A percentile compares a stretch with the other conserved stretches of the same genome.
Conservation (phyloP, 2,888 invertebrate species). For the Himalopsyche japonica region DNA sequence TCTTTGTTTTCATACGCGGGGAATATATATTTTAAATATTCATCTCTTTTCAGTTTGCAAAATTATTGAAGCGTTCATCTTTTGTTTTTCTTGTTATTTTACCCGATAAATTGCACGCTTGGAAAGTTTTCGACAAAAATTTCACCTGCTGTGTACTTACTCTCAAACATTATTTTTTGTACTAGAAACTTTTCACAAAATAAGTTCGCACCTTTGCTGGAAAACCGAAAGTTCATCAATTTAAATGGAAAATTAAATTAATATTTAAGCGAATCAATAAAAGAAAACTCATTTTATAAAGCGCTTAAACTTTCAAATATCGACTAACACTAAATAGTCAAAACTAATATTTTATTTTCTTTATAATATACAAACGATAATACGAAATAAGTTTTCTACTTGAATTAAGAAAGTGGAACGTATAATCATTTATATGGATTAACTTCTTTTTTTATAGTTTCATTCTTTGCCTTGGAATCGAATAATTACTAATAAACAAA, state of each 20-base stretch:
- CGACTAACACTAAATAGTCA: too few species aligned
- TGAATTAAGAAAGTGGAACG: too few species aligned
- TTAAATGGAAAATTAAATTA: background rate
- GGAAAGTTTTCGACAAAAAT: conserved; percentile 4
- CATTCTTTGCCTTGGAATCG: too few species aligned
- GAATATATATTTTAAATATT: conserved; percentile 34
- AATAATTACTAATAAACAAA: too few species aligned
- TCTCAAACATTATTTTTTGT: background rate
- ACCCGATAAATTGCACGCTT: conserved; percentile 15
- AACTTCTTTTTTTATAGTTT: too few species aligned
- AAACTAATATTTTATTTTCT: too few species aligned
- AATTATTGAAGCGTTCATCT: conserved; percentile 25
- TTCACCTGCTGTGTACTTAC: background rate
- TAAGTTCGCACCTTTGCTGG: background rate
- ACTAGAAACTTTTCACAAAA: background rate
- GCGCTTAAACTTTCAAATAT: too few species aligned
- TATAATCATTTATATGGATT: too few species aligned
- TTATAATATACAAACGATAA: too few species aligned
- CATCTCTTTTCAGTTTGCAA: conserved; percentile 26
- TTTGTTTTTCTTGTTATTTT: conserved; percentile 28
- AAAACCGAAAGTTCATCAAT: background rate
- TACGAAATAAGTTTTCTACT: too few species aligned
- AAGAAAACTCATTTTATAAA: background rate
- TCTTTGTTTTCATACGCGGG: conserved; percentile 19
- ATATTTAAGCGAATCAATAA: background rate